Evolutionary conservation across 2,888 invertebrate genomes (phyloP), one percentile per base, ranked within the genome.

Genomic region (Lasioglossum morio): DNA sequence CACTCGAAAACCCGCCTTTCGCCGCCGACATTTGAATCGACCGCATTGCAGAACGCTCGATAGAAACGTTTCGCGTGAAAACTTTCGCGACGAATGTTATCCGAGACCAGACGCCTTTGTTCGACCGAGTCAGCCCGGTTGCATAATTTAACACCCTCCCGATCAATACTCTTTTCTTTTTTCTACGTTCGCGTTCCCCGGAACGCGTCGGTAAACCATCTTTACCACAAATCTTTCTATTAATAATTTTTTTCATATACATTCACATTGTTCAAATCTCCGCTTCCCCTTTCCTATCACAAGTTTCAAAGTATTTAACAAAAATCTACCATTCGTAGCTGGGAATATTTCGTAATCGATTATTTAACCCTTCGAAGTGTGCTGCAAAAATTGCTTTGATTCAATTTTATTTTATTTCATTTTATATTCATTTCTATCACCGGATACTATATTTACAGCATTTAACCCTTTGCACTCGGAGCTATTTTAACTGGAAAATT

Each of bases 1-100:
- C 79, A 86, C 79, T 92, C 92, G 85, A 93, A 94, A 92, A 88
- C 87, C 88, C 87, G 87, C 91, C 92, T 93, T 92, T 93, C 92
- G 89, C 92, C 78, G 85, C 74, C 89, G 76, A 87, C 85, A 82
- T 87, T 85, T 79, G 84, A 88, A 85, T 83, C 85, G 82, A 69
- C 82, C 88, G 88, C 88, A 88, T 80, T 88, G 88, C 88, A 86
- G 87, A 85, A 81, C 69, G 72, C 63, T 81, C 79, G 48, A 76
- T 86, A 77, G 46, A 43, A 40, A 48, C 78, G 75, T 75, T 80
- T 73, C 75, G 27, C 30, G 48, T 34, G 43, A 57, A 76, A 78
- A 78, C 43, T 84, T 84, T 77, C 48, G 70, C 84, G 77, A n/a
- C 37, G 43, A 66, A 77, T 77, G 66, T 66, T 57, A 57, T 40